These are phyloP conservation scores for Scolopax rusticola DNA, from an alignment of 2,797 vertebrate species.

Conservation along the genomic window DNA sequence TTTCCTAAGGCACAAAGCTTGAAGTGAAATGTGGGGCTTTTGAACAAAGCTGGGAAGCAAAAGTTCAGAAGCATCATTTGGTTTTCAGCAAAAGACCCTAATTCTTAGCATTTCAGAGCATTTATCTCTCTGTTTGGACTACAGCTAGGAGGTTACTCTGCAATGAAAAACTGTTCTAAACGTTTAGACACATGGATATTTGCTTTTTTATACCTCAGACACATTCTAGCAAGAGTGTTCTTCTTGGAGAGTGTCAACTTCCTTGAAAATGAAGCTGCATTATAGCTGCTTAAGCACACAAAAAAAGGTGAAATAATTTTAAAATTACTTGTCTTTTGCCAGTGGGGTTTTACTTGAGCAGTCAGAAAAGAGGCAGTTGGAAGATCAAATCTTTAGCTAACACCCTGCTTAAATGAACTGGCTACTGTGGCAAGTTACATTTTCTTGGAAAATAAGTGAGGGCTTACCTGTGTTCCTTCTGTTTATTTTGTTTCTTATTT, in stretches of 20 bases:
- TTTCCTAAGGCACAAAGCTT: neutral
- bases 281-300: neutral
- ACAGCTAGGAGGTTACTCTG: neutral
- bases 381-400: neutral
- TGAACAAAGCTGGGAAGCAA: neutral
- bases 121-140: neutral
- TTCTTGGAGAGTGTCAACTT: neutral
- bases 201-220: neutral
- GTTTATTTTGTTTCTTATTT: neutral
- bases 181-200: neutral
- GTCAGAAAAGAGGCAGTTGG: neutral
- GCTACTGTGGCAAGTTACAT: neutral
- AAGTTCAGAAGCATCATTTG: neutral
- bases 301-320: neutral
- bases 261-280: neutral
- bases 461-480: neutral
- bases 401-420: neutral
- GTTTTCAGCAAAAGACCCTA: neutral
- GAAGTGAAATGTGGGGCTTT: neutral
- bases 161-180: neutral
- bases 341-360: neutral
- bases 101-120: neutral
- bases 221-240: neutral
- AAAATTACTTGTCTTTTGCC: neutral
- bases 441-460: neutral